A percentile compares a stretch with the other conserved stretches of the same genome.
Conservation (phyloP, 23 tunicate genomes). For the Clavelina lepadiformis region DNA sequence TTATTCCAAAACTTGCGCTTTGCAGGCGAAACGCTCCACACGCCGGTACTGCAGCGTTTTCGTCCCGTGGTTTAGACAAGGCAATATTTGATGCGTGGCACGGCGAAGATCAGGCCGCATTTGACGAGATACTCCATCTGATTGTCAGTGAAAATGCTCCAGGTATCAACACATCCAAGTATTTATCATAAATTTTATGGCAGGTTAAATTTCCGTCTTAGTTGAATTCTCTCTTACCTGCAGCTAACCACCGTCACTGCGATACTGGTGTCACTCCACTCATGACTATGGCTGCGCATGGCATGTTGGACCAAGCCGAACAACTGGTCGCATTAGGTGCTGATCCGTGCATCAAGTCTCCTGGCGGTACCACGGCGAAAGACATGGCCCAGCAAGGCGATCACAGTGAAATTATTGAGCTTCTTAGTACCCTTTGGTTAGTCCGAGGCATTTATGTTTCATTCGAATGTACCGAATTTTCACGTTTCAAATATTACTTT, state of each 20-base stretch:
- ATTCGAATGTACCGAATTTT: background rate
- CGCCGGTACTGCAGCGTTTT: too few species aligned
- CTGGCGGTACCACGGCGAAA: constrained; percentile 43
- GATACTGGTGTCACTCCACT: constrained; percentile 73
- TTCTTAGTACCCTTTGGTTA: constrained; percentile 22
- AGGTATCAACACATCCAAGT: too few species aligned
- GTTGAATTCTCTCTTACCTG: background rate
- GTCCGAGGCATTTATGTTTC: too few species aligned
- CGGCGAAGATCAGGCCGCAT: constrained; percentile 16
- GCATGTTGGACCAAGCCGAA: constrained; percentile 45
- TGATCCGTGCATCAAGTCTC: constrained; percentile 34
- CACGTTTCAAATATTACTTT: constrained; percentile 10
- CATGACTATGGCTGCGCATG: constrained; percentile 64
- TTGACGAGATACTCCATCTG: constrained; percentile 40
- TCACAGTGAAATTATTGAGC: constrained; percentile 32
- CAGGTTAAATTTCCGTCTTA: background rate
- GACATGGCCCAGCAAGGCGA: constrained; percentile 48
- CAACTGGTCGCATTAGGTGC: constrained; percentile 52
- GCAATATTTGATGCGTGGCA: constrained; percentile 59
- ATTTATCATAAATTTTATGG: too few species aligned
- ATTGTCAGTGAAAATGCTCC: constrained; percentile 42
- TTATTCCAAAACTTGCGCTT: too few species aligned
- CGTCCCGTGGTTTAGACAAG: constrained; percentile 39
- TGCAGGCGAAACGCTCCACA: too few species aligned
- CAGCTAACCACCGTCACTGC: constrained; percentile 66